Evolutionary conservation across 2,888 invertebrate genomes (phyloP).

Genomic region (Myopa testacea): DNA sequence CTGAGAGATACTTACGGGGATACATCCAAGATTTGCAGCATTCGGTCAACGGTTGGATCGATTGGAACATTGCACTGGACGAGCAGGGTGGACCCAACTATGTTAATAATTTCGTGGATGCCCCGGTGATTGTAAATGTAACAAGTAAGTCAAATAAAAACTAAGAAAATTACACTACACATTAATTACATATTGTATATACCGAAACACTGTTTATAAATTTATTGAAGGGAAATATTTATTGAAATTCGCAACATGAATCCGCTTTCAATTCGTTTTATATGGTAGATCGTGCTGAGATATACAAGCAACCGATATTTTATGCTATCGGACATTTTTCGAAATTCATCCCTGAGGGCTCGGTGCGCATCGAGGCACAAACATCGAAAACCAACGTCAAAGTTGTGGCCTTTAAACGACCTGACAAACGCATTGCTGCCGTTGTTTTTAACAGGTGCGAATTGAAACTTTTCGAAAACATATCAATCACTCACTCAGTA

Average conservation of each 20-base stretch:
- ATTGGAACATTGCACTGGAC: constrained; percentile 92
- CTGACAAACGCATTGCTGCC: constrained; percentile 69
- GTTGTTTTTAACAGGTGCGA: constrained; percentile 72
- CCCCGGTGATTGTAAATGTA: constrained; percentile 74
- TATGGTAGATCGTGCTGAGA: constrained; percentile 71
- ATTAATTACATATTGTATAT: too few species aligned
- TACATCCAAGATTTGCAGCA: constrained; percentile 82
- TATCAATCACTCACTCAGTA: neutral
- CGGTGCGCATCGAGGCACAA: constrained; percentile 66
- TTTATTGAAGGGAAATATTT: too few species aligned
- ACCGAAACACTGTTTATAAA: too few species aligned
- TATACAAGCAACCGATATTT: constrained; percentile 91
- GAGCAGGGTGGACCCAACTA: constrained; percentile 84
- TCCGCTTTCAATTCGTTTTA: too few species aligned
- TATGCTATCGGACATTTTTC: constrained; percentile 87
- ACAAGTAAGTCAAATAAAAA: constrained; percentile 52
- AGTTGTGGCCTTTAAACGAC: constrained; percentile 71
- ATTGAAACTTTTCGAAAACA: neutral
- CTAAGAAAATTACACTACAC: too few species aligned
- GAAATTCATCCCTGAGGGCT: constrained; percentile 76
- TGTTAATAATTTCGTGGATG: constrained; percentile 74
- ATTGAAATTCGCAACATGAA: too few species aligned
- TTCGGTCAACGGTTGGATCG: constrained; percentile 87
- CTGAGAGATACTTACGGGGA: constrained; percentile 74
- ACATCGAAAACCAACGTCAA: constrained; percentile 60